A percentile compares a stretch with the other conserved stretches of the same genome.
phyloP scores from a whole-genome alignment of 1,140 invertebrate genomes.

The Gryon sp. region DNA sequence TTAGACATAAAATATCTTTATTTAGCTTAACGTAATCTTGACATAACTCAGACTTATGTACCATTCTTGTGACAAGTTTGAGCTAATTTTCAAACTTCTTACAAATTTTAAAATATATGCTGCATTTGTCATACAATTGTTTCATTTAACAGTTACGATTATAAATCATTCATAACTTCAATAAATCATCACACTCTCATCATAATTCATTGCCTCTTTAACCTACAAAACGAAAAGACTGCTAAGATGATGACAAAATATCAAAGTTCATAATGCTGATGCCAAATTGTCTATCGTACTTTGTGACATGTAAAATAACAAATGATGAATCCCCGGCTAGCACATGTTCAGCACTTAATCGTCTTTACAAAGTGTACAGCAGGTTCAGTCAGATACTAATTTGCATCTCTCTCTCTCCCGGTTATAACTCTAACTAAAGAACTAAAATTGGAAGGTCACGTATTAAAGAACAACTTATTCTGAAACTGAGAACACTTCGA shows the following conservation, averaged over 20 bases:
- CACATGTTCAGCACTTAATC: slow-evolving; percentile 13
- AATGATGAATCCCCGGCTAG: slow-evolving; percentile 13
- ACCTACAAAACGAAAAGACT: background rate
- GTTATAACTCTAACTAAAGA: background rate
- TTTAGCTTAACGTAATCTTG: no score
- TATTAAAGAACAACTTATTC: slow-evolving; percentile 17
- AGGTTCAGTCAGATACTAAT: background rate
- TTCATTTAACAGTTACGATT: slow-evolving; percentile 9
- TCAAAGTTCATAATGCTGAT: background rate
- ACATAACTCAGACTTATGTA: no score
- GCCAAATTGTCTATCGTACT: slow-evolving; percentile 18
- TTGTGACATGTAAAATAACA: slow-evolving; percentile 26
- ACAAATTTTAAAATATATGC: no score
- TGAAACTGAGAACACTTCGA: background rate
- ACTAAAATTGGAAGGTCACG: slow-evolving; percentile 47
- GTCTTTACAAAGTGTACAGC: slow-evolving; percentile 7
- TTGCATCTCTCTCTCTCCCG: background rate
- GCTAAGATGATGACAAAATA: slow-evolving; percentile 1
- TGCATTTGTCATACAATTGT: no score
- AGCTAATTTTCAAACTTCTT: no score
- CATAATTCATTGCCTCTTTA: slow-evolving; percentile 8
- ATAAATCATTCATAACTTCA: no score
- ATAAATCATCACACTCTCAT: no score
- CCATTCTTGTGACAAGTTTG: no score
- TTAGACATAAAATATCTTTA: no score